Base-by-base conservation (phyloP, 2,797 vertebrate genomes). In the Gadopsis bispinosus region DNA sequence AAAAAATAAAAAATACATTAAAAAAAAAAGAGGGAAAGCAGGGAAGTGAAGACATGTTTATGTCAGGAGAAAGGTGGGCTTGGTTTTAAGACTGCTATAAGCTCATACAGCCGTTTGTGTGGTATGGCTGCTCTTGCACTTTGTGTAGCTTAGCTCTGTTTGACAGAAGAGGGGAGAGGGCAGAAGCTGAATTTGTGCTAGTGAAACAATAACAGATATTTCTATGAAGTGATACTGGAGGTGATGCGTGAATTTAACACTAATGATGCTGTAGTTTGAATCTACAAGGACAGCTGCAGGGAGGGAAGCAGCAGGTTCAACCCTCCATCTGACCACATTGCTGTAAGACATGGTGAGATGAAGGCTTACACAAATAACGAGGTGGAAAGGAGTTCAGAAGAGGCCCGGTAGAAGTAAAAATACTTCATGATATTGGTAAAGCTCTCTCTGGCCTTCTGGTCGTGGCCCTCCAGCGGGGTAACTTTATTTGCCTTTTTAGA, bases 401-500 rank as follows among this genome's bases (percentile, higher is more conserved):
- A 29, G 4, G 19, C 7, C 16, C 14, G 26, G 26, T 26, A 7
- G 14, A 45, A 4, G 6, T 43, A 60, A 22, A 53, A 29, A 39
- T 7, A n/a, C 20, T 50, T 8, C 1, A 22, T 17, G 26, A 26
- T 3, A 13, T 1, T 29, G 9, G 45, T 62, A 12, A 43, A 26
- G 7, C 29, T 47, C 39, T 6, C 12, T n/a, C 61, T 12, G 20
- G 12, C 41, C 20, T 50, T 53, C 64, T 19, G n/a, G 33, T 50
- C 33, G 39, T 56, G 22, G 16, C 10, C 20, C 51, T 51, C 37
- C 29, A 6, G 47, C 26, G 75, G 20, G 14, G 39, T 7, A 59
- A 56, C 48, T 69, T n/a, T 81, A 31, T 91, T 88, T 91, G 66
- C 47, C 39, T 74, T 85, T 35, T 71, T 59, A 56, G 53, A 73